phyloP scores from a whole-genome alignment of 1,140 invertebrate species.

The Drosophila willistoni region DNA sequence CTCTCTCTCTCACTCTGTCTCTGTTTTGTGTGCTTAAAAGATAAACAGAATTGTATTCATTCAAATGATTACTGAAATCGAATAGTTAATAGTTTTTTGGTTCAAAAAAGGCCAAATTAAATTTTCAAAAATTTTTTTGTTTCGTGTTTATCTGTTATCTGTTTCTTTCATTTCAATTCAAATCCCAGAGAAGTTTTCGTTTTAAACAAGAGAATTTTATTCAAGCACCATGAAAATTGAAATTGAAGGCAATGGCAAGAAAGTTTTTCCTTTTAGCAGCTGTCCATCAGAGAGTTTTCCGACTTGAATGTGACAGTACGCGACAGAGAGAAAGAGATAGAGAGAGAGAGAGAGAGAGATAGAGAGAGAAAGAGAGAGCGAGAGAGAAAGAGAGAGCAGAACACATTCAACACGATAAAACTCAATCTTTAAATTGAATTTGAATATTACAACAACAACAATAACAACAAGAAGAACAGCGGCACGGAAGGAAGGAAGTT shows the following conservation, averaged over 20 bases:
- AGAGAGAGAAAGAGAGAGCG: conserved; percentile 5
- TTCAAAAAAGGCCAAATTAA: not conserved
- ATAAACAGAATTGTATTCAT: conserved; percentile 31
- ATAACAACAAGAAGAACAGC: conserved; percentile 1
- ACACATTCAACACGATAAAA: conserved; percentile 70
- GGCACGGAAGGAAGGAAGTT: conserved; percentile 2
- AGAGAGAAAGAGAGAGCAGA: conserved; percentile 37
- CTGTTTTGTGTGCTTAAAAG: not conserved
- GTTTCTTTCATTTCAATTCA: conserved; percentile 12
- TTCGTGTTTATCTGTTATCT: not conserved
- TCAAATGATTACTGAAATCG: conserved; percentile 53
- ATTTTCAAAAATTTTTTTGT: not conserved
- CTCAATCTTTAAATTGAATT: conserved; percentile 81
- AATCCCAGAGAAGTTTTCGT: conserved; percentile 18
- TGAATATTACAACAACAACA: conserved; percentile 64
- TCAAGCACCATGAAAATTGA: conserved; percentile 31
- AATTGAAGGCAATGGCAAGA: conserved; percentile 30
- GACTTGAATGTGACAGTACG: conserved; percentile 30
- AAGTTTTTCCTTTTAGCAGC: conserved; percentile 33
- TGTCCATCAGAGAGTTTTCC: conserved; percentile 37
- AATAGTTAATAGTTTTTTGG: not conserved
- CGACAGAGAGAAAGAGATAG: conserved; percentile 1
- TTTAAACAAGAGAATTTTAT: conserved; percentile 18
- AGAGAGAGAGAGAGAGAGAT: not conserved
- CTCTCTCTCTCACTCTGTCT: not conserved